Conservation (phyloP, 2,113 vertebrate species). For the Myotis lucifugus region DNA sequence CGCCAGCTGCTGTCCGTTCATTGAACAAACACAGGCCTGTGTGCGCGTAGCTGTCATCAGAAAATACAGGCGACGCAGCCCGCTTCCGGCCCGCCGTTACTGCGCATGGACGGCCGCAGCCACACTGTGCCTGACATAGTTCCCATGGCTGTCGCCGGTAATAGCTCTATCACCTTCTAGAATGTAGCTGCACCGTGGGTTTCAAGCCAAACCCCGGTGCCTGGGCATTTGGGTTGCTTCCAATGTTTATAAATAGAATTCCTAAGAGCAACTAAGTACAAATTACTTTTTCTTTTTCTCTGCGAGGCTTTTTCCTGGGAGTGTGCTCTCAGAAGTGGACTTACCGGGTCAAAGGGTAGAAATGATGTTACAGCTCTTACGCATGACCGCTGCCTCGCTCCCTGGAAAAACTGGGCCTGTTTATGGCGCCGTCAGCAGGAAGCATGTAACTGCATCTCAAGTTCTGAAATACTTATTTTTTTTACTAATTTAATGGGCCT, state of each 20-base stretch:
- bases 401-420: conserved; percentile 33
- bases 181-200: conserved; percentile 40
- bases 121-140: not conserved
- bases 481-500: conserved; percentile 20
- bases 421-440: not conserved
- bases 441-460: not conserved
- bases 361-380: conserved; percentile 57
- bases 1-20: not conserved
- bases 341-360: conserved; percentile 36
- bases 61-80: not conserved
- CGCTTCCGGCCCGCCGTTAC: not conserved
- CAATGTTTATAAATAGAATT: conserved; percentile 73
- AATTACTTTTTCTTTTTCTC: conserved; percentile 50
- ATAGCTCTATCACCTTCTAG: conserved; percentile 28
- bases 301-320: conserved; percentile 13
- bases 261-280: conserved; percentile 65
- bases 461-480: conserved; percentile 54
- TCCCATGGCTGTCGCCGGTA: conserved; percentile 48
- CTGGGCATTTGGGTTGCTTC: conserved; percentile 57
- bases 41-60: not conserved
- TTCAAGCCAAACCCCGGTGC: conserved; percentile 37
- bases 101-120: not conserved
- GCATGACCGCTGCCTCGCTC: conserved; percentile 12
- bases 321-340: conserved; percentile 60
- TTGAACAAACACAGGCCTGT: not conserved